These are phyloP conservation scores for Lophotriccus pileatus DNA, from an alignment of 2,797 vertebrate species.

Conservation along the genomic window DNA sequence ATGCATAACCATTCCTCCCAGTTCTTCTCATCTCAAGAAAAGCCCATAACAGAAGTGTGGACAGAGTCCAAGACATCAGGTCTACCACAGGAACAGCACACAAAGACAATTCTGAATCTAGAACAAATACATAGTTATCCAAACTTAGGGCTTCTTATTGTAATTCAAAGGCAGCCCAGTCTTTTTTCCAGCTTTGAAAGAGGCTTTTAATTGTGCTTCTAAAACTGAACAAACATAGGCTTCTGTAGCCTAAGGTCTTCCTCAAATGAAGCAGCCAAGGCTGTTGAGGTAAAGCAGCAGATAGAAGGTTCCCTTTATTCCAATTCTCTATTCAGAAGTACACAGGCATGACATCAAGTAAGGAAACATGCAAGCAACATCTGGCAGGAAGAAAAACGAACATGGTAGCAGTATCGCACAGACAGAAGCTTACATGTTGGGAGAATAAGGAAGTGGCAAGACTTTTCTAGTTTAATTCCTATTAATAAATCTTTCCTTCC, in stretches of 20 bases:
- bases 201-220: neutral
- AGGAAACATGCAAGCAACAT: neutral
- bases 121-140: neutral
- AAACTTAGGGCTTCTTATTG: neutral
- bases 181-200: neutral
- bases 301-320: neutral
- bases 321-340: neutral
- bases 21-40: neutral
- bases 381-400: neutral
- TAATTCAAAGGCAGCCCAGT: neutral
- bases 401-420: neutral
- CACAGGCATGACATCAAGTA: neutral
- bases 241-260: neutral
- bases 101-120: neutral
- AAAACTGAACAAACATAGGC: neutral
- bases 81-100: neutral
- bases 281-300: neutral
- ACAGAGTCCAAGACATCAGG: neutral
- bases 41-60: accelerated
- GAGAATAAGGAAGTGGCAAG: neutral
- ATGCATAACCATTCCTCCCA: neutral
- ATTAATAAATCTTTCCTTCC: neutral
- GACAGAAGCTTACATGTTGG: neutral
- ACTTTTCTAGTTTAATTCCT: neutral
- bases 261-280: neutral